Evolutionary conservation across 2,888 invertebrate species (phyloP).

Genomic region (Petrolisthes manimaculis): DNA sequence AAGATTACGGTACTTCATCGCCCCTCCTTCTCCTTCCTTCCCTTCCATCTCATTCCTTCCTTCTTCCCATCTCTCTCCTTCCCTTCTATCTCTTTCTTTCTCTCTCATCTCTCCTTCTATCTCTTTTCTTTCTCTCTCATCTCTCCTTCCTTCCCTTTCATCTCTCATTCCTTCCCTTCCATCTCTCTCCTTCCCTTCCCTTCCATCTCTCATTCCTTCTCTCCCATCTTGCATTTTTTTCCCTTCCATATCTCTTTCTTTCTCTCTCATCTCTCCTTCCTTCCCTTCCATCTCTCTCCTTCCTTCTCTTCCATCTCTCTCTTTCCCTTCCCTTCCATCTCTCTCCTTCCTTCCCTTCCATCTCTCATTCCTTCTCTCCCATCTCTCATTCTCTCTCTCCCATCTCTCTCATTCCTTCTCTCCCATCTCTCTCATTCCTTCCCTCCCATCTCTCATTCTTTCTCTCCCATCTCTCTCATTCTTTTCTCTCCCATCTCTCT

Average conservation of each 20-base stretch:
- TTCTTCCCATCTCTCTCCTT: conserved; percentile 1
- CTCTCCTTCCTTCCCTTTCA: background rate
- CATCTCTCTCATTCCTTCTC: background rate
- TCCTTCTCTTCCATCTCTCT: background rate
- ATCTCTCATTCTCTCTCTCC: background rate
- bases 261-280: background rate
- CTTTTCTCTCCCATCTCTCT: background rate
- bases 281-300: background rate
- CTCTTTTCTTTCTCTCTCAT: background rate
- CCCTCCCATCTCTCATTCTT: background rate
- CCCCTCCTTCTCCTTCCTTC: background rate
- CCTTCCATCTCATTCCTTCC: background rate
- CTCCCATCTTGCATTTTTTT: background rate
- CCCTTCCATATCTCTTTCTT: background rate
- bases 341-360: background rate
- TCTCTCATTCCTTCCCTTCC: background rate
- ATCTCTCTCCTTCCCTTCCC: conserved; percentile 19
- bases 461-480: background rate
- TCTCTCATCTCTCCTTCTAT: conserved; percentile 11
- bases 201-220: conserved; percentile 12
- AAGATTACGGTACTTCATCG: too few species aligned
- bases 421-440: too few species aligned
- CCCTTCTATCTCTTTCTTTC: background rate
- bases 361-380: background rate
- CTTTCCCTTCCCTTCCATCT: background rate